These are phyloP conservation scores for Cathartes aura DNA, from an alignment of 2,113 vertebrate genomes.

Conservation along the genomic window DNA sequence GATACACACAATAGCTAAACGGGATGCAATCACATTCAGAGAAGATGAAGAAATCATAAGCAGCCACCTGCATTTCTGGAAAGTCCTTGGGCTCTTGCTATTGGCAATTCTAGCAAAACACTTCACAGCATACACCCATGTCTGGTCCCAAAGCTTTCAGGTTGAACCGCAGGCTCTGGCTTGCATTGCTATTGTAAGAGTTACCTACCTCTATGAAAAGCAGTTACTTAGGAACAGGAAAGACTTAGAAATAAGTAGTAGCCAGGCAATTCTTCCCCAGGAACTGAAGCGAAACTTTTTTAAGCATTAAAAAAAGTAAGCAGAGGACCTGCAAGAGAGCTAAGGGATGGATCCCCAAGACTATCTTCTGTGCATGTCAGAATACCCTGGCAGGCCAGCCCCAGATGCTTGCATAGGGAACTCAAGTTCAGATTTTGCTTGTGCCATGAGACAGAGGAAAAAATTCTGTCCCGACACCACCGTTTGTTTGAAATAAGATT, in stretches of 20 bases:
- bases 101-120: neutral
- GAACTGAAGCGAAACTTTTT: neutral
- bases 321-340: neutral
- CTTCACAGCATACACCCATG: neutral
- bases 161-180: neutral
- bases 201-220: neutral
- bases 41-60: conserved; percentile 47
- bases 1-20: conserved; percentile 42
- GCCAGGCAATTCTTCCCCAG: neutral
- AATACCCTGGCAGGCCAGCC: neutral
- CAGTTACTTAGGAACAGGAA: neutral
- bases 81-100: conserved; percentile 17
- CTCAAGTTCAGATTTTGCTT: neutral
- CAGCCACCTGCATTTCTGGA: conserved; percentile 38
- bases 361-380: neutral
- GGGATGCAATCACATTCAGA: conserved; percentile 23
- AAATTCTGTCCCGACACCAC: neutral
- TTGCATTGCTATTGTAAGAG: neutral
- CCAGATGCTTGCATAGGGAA: neutral
- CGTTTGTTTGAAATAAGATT: neutral
- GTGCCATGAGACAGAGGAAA: neutral
- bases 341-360: neutral
- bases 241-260: neutral
- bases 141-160: neutral
- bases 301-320: neutral